Conservation (phyloP, 2,888 invertebrate species). For the Neoscelio sp. region DNA sequence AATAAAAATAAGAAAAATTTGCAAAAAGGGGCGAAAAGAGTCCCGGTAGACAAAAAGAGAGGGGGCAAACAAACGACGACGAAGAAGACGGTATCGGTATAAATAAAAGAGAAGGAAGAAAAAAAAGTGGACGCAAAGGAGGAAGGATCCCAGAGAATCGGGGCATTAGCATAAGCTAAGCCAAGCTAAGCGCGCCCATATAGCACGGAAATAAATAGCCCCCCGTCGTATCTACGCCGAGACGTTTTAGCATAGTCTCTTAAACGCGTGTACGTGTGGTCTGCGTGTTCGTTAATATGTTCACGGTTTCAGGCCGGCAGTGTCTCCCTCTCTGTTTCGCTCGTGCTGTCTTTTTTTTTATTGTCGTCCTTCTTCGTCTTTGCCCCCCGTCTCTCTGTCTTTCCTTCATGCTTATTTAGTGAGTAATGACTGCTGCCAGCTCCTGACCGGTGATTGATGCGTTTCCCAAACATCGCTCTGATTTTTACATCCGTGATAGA, state of each 20-base stretch:
- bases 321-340: constrained; percentile 61
- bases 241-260: constrained; percentile 72
- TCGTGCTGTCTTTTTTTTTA: constrained; percentile 26
- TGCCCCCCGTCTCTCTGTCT: constrained; percentile 21
- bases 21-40: constrained; percentile 9
- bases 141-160: constrained; percentile 73
- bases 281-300: constrained; percentile 68
- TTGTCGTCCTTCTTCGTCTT: constrained; percentile 33
- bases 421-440: constrained; percentile 20
- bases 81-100: constrained; percentile 66
- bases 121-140: constrained; percentile 67
- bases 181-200: constrained; percentile 79
- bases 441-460: constrained; percentile 27
- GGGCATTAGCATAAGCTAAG: constrained; percentile 81
- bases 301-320: constrained; percentile 55
- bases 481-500: constrained; percentile 40
- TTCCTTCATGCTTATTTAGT: constrained; percentile 39
- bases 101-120: constrained; percentile 61
- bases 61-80: constrained; percentile 34
- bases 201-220: constrained; percentile 81
- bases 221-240: constrained; percentile 76
- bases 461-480: constrained; percentile 25
- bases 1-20: constrained; percentile 24
- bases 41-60: constrained; percentile 43
- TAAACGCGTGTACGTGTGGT: constrained; percentile 66